Evolutionary conservation across 2,888 invertebrate genomes (phyloP), one percentile per base, ranked within the genome.

Genomic region (Oscheius myriophilus): DNA sequence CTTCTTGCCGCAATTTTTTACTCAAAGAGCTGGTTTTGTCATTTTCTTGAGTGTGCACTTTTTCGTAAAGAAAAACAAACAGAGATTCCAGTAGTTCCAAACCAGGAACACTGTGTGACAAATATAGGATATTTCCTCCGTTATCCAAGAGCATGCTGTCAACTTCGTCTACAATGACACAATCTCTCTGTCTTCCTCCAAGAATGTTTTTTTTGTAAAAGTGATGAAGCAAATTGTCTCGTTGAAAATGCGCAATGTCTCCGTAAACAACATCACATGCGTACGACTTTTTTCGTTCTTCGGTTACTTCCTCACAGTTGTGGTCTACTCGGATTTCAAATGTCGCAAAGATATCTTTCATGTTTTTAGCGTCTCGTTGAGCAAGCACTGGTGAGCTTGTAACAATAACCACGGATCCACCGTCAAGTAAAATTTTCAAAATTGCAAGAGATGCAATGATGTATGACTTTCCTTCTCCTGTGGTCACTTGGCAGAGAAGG

Each of bases 71-170:
- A 58, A 68, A 79, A 18, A 86, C 68, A 46, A 85, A 85, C 16
- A 87, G 68, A 1, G 83, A 75, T 71, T 87, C 85, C 14, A 88
- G 77, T 45, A 83, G 79, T 51, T 87, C 86, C 64, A 88, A 67
- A 1, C 85, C 87, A 11, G 87, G 83, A 42, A 87, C 73, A 12
- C 84, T 82, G 46, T 87, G 84, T 0, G 87, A 87, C 46, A 88
- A 74, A 63, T 87, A 87, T 9, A 87, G 79, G 41, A 87, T 86
- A 70, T 88, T 86, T 51, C 84, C 86, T 9, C 87, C 87, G 57
- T 87, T 87, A 73, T 88, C 88, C 4, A 88, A 78, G 45, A 88
- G 69, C 87, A 88, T 87, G 70, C 86, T 87, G 70, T 88, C 88
- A 0, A 88, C 88, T 79, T 88, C 88, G 70, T 88, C 88, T 4